These are phyloP conservation scores for Trichonephila clavata DNA, from an alignment of 1,140 invertebrate species.

Conservation along the genomic window DNA sequence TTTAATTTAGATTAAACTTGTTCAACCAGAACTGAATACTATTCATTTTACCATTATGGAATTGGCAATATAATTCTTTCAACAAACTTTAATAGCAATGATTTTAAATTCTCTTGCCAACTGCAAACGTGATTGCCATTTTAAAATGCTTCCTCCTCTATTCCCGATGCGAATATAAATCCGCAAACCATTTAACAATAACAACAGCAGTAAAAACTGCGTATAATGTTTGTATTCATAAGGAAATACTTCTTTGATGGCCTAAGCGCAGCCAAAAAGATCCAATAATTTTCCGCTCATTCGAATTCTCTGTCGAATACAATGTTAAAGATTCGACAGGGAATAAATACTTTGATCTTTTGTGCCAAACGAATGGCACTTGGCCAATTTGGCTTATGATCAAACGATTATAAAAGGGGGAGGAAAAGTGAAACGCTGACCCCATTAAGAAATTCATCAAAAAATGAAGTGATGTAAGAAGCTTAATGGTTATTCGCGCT, in stretches of 20 bases:
- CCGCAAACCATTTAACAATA: too few species aligned
- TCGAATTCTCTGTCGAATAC: background rate
- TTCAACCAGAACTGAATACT: too few species aligned
- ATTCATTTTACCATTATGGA: too few species aligned
- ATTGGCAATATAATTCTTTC: too few species aligned
- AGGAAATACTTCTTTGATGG: background rate
- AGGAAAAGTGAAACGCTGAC: background rate
- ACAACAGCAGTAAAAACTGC: background rate
- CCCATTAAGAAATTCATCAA: background rate
- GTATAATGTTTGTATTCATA: background rate
- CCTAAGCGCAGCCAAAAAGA: background rate
- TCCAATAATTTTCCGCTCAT: background rate
- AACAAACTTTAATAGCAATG: too few species aligned
- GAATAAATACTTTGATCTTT: conserved; percentile 26
- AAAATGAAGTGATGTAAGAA: background rate
- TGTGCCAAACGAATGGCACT: background rate
- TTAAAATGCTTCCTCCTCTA: too few species aligned
- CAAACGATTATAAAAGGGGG: conserved; percentile 23
- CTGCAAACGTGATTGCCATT: too few species aligned
- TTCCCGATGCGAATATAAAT: too few species aligned
- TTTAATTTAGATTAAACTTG: too few species aligned
- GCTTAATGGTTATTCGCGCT: conserved; percentile 13
- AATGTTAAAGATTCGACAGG: background rate
- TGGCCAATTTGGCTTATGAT: conserved; percentile 15
- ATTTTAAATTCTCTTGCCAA: too few species aligned